Base-by-base conservation (phyloP, 2,888 invertebrate genomes). In the Leptodirus hochenwartii region DNA sequence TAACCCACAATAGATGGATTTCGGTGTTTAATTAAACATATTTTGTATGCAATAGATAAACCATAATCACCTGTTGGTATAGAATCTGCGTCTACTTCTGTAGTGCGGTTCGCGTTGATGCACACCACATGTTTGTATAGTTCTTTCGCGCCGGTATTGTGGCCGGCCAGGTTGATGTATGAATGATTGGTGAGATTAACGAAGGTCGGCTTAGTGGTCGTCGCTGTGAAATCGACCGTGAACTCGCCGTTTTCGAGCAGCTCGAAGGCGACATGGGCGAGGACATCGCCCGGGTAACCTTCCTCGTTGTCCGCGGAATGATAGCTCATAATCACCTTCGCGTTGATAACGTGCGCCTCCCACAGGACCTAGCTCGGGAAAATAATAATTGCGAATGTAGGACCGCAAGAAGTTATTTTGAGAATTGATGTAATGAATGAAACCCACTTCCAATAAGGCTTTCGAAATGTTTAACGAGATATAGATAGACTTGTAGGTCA, bases 81-180 rank as follows among this genome's bases (percentile, higher is more conserved):
- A 3, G 71, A 68, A 5, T 72, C 65, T 0, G 64, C 61, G 49
- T 82, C 75, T 0, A 71, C 64, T 2, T 67, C 73, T 0, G 81
- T 79, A 42, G 72, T 80, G 36, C 66, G 63, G 49, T 82, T 76
- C 3, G 82, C 82, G 46, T 77, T 78, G 17, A 90, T 66, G 11
- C 63, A 62, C 22, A 84, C 54, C 15, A 61, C 56, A 49, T 84
- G 84, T 15, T 77, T 72, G 42, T 69, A 66, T 35, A 81, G 50
- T 33, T 65, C 65, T 5, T 60, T 56, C 2, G 64, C 53, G 2
- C 79, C 80, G 9, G 68, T 56, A 46, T 76, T 75, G 56, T 90
- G 85, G n/a, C 91, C 91, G 27, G 75, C 84, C 22, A 95, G 62
- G 57, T 95, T 95, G 54, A 93, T 91, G 52, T 81, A 93, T 2